Evolutionary conservation across 2,113 vertebrate species (phyloP).

Genomic region (Sylvilagus bachmani): DNA sequence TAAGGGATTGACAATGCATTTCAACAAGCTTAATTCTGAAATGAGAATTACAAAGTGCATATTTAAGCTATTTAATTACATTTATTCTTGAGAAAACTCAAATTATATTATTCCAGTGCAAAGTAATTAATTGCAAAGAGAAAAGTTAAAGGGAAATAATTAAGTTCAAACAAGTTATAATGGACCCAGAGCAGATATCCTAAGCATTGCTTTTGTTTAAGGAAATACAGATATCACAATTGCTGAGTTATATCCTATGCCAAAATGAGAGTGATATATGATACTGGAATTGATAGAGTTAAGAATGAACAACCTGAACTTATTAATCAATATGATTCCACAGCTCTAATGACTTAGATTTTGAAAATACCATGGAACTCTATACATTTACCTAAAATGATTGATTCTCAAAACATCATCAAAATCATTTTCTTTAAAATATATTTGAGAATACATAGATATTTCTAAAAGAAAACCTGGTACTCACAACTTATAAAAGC

Average conservation of each 20-base stretch:
- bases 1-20: slow-evolving; percentile 63
- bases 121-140: slow-evolving; percentile 68
- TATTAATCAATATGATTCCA: not conserved
- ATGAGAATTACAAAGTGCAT: slow-evolving; percentile 10
- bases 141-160: slow-evolving; percentile 63
- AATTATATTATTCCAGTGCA: slow-evolving; percentile 28
- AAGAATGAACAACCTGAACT: not conserved
- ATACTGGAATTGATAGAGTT: not conserved
- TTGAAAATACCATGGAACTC: not conserved
- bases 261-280: slow-evolving; percentile 32
- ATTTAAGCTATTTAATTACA: slow-evolving; percentile 2
- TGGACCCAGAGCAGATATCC: not conserved
- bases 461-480: not conserved
- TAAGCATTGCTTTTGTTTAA: slow-evolving; percentile 55
- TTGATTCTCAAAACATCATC: not conserved
- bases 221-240: slow-evolving; percentile 34
- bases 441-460: not conserved
- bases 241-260: not conserved
- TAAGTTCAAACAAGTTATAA: slow-evolving; percentile 59
- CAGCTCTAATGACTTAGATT: not conserved
- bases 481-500: not conserved
- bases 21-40: slow-evolving; percentile 68
- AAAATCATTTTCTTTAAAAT: not conserved
- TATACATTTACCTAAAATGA: not conserved
- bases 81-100: slow-evolving; percentile 59